Evolutionary conservation across 92 coral and sea anemone genomes (phyloP).

Genomic region (Epizoanthus stellaris): DNA sequence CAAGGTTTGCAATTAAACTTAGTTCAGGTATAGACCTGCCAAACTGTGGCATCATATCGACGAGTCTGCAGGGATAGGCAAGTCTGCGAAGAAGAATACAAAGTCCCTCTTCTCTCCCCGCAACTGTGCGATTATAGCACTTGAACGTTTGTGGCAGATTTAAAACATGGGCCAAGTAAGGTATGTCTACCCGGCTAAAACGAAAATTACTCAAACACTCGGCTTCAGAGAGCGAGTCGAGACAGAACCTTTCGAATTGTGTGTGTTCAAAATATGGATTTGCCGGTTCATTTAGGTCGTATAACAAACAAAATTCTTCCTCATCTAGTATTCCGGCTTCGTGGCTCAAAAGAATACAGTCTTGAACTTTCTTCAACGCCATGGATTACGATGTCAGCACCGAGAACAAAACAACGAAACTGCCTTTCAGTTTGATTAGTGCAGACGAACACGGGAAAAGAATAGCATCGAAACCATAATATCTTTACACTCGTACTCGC

Average conservation of each 20-base stretch:
- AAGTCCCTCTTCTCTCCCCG: slow-evolving; percentile 29
- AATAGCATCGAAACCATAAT: slow-evolving; percentile 28
- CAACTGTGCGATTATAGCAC: slow-evolving; percentile 32
- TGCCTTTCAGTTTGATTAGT: neutral
- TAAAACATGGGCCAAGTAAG: slow-evolving; percentile 18
- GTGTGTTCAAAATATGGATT: slow-evolving; percentile 21
- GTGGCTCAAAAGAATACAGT: slow-evolving; percentile 27
- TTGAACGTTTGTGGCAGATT: slow-evolving; percentile 14
- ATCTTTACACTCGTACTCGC: slow-evolving; percentile 15
- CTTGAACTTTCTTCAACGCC: slow-evolving; percentile 4
- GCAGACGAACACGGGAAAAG: slow-evolving; percentile 18
- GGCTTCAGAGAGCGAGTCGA: slow-evolving; percentile 15
- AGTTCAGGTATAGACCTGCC: slow-evolving; percentile 22
- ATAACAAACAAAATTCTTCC: slow-evolving; percentile 31
- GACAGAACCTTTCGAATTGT: slow-evolving; percentile 19
- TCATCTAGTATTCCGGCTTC: slow-evolving; percentile 21
- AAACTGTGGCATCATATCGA: slow-evolving; percentile 13
- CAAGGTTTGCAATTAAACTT: slow-evolving; percentile 13
- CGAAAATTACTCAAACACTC: slow-evolving; percentile 15
- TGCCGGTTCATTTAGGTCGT: slow-evolving; percentile 25
- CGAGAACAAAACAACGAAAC: slow-evolving; percentile 9
- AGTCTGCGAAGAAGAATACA: slow-evolving; percentile 10
- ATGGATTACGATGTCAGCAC: neutral
- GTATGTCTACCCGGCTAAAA: slow-evolving; percentile 23
- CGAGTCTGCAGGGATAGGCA: neutral